phyloP scores from a whole-genome alignment of 2,888 invertebrate genomes.

The Sphaerophoria rueppellii region DNA sequence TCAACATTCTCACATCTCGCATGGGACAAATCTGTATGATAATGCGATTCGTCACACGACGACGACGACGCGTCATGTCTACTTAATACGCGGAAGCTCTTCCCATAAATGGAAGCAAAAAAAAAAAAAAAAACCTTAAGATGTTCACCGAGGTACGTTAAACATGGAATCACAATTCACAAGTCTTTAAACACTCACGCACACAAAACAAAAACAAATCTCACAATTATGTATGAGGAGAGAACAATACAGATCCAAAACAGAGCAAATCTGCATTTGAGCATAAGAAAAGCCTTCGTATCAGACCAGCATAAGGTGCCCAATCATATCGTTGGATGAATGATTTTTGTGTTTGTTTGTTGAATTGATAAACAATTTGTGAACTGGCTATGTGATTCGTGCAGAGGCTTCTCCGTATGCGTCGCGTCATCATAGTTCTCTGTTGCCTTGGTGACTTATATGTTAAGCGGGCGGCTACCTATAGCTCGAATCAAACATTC shows the following conservation, averaged over 20 bases:
- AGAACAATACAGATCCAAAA: conserved; percentile 2
- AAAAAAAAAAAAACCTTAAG: conserved; percentile 32
- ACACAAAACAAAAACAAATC: background rate
- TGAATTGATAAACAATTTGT: conserved; percentile 70
- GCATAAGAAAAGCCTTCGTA: conserved; percentile 35
- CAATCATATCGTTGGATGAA: conserved; percentile 7
- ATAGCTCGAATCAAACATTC: conserved; percentile 4
- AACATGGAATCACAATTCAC: conserved; percentile 59
- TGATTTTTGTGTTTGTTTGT: conserved; percentile 59
- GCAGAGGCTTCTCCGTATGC: background rate
- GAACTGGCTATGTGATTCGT: conserved; percentile 10
- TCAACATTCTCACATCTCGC: conserved; percentile 51
- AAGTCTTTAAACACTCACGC: conserved; percentile 39
- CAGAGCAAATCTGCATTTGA: conserved; percentile 29
- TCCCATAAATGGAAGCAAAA: conserved; percentile 8
- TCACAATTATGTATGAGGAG: background rate
- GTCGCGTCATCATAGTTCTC: no score
- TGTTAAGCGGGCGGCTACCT: background rate
- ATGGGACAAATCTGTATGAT: conserved; percentile 68
- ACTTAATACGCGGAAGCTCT: conserved; percentile 17
- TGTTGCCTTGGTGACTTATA: no score
- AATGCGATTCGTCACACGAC: conserved; percentile 51
- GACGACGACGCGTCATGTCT: conserved; percentile 25
- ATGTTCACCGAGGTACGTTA: conserved; percentile 51
- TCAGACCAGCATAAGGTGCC: background rate